Conservation (phyloP, 2,113 vertebrate genomes). For the Stigmatopora nigra region DNA sequence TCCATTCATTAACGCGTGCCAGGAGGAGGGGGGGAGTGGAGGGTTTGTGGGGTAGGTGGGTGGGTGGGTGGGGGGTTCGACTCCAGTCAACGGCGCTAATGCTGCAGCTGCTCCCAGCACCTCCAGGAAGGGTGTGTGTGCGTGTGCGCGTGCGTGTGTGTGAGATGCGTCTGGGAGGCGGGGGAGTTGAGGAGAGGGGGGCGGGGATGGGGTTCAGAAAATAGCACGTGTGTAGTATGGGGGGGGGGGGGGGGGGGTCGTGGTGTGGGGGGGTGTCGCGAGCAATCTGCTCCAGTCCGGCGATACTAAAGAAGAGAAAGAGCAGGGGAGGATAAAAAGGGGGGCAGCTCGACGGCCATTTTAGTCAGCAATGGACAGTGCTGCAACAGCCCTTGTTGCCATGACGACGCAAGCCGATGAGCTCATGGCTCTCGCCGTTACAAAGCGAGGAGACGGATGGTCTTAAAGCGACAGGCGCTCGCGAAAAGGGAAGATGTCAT, state of each 20-base stretch:
- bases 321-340: constrained; percentile 22
- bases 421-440: constrained; percentile 63
- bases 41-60: too few relatives aligned
- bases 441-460: neutral
- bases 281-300: constrained; percentile 65
- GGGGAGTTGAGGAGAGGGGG: constrained; percentile 54
- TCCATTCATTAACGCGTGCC: constrained; percentile 63
- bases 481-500: constrained; percentile 31
- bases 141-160: constrained; percentile 52
- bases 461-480: constrained; percentile 60
- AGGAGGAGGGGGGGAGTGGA: constrained; percentile 25
- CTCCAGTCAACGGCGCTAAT: constrained; percentile 70
- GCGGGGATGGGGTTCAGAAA: neutral
- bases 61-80: constrained; percentile 58
- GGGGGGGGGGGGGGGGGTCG: constrained; percentile 28
- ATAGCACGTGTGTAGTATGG: neutral
- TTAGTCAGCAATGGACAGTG: constrained; percentile 65
- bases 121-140: constrained; percentile 73
- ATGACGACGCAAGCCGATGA: constrained; percentile 72
- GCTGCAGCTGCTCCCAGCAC: constrained; percentile 74
- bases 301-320: constrained; percentile 60
- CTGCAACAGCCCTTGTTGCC: constrained; percentile 73
- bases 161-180: constrained; percentile 61
- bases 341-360: constrained; percentile 64
- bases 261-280: constrained; percentile 59